Evolutionary conservation across 2,888 invertebrate species (phyloP).

Genomic region (Heliconius charithonia): DNA sequence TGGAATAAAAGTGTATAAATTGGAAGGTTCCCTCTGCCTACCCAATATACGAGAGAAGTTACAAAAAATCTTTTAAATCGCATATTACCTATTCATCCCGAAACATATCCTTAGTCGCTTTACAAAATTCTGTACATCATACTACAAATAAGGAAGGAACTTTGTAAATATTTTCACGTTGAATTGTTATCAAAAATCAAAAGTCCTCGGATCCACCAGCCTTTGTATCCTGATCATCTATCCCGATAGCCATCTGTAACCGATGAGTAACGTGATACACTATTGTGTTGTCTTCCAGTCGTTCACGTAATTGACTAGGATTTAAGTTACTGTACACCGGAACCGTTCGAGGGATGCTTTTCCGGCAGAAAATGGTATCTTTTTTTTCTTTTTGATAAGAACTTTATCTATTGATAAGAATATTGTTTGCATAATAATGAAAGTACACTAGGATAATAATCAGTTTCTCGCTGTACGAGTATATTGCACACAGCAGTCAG

Average conservation of each 20-base stretch:
- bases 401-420: not conserved
- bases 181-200: conserved; percentile 35
- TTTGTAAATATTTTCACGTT: conserved; percentile 27
- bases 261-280: conserved; percentile 69
- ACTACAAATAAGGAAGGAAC: not conserved
- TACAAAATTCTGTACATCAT: not conserved
- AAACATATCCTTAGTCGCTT: not conserved
- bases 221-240: conserved; percentile 39
- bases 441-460: not conserved
- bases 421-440: not conserved
- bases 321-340: conserved; percentile 61
- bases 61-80: too few relatives aligned
- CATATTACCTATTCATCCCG: too few relatives aligned
- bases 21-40: too few relatives aligned
- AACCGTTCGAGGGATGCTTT: conserved; percentile 25
- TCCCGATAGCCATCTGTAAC: conserved; percentile 55
- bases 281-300: conserved; percentile 72
- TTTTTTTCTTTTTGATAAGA: not conserved
- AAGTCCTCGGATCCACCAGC: conserved; percentile 27
- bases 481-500: too few relatives aligned
- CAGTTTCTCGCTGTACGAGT: too few relatives aligned
- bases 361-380: conserved; percentile 12
- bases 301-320: conserved; percentile 69
- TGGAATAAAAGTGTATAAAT: too few relatives aligned
- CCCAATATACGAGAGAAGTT: too few relatives aligned